Evolutionary conservation across 2,888 invertebrate species (phyloP).

Genomic region (Diaprepes abbreviatus): DNA sequence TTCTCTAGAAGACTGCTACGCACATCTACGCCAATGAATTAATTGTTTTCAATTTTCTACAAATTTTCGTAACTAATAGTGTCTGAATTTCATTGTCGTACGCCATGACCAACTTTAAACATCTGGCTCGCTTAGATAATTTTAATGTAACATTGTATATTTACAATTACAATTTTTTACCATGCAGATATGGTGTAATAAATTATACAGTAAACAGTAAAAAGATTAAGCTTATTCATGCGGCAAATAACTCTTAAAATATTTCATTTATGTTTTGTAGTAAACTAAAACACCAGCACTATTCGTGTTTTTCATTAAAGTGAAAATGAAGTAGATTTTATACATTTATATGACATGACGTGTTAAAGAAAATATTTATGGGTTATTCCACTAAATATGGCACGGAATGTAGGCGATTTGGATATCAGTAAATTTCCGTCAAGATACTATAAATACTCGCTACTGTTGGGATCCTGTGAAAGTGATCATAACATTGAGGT

Average conservation of each 20-base stretch:
- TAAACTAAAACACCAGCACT: not conserved
- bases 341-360: conserved; percentile 14
- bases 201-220: not conserved
- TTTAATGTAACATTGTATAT: not conserved
- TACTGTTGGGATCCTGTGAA: too few species aligned
- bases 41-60: conserved; percentile 2
- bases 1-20: too few species aligned
- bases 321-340: conserved; percentile 2
- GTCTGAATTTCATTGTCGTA: conserved; percentile 17
- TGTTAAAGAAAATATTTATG: not conserved
- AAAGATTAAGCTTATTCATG: conserved; percentile 6
- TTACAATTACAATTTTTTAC: not conserved
- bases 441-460: too few species aligned
- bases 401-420: too few species aligned
- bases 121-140: conserved; percentile 13
- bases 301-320: conserved; percentile 2
- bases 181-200: not conserved
- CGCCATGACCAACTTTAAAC: conserved; percentile 22
- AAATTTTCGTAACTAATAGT: conserved; percentile 17
- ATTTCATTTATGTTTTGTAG: not conserved
- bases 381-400: too few species aligned
- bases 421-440: too few species aligned
- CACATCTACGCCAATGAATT: too few species aligned
- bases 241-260: conserved; percentile 7
- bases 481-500: too few species aligned